Evolutionary conservation across 1,140 invertebrate species (phyloP).

Genomic region (Telenomus remus): DNA sequence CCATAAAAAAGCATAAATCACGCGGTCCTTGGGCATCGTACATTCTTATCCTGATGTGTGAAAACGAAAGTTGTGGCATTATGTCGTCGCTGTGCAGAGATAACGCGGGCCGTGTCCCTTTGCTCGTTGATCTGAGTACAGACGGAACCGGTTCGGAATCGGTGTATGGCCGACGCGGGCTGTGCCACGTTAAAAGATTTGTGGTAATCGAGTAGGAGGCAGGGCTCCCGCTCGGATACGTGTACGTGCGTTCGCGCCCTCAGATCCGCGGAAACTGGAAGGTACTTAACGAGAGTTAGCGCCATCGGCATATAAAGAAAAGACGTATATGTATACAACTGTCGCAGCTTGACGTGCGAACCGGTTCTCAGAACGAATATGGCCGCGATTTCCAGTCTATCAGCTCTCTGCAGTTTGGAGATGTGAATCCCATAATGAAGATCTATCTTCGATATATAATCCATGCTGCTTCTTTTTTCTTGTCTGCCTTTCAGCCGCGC

Average conservation of each 20-base stretch:
- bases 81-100: conserved; percentile 59
- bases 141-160: conserved; percentile 66
- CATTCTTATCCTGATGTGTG: conserved; percentile 58
- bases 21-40: conserved; percentile 27
- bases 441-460: conserved; percentile 52
- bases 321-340: conserved; percentile 59
- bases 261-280: conserved; percentile 60
- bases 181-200: conserved; percentile 61
- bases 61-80: conserved; percentile 70
- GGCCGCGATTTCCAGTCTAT: conserved; percentile 62
- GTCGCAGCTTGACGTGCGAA: conserved; percentile 63
- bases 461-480: conserved; percentile 17
- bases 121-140: conserved; percentile 53
- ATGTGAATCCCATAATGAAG: conserved; percentile 64
- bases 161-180: conserved; percentile 61
- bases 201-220: conserved; percentile 65
- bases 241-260: conserved; percentile 12
- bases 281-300: conserved; percentile 60
- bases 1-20: conserved; percentile 56
- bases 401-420: conserved; percentile 40
- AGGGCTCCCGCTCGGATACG: conserved; percentile 46
- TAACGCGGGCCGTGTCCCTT: conserved; percentile 54
- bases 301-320: conserved; percentile 54
- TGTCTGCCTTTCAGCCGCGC: background rate
- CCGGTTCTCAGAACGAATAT: conserved; percentile 66